These are phyloP conservation scores for Thamnophis sirtalis DNA, from an alignment of 2,113 vertebrate species.

Conservation along the genomic window DNA sequence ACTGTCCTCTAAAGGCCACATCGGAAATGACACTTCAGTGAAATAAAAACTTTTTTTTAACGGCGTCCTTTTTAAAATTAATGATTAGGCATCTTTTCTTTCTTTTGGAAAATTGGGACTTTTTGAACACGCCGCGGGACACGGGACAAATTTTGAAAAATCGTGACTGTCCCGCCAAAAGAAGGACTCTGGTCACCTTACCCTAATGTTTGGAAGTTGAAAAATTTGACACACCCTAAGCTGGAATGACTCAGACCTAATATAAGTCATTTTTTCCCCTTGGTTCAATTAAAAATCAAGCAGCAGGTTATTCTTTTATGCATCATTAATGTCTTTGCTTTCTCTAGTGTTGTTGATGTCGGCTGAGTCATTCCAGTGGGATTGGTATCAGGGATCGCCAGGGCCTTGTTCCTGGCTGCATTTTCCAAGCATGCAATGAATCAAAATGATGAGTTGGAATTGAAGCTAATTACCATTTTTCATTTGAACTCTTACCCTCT, in stretches of 20 bases:
- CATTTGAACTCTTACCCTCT: neutral
- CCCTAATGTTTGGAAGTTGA: no score
- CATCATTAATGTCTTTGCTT: conserved; percentile 20
- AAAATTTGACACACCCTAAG: no score
- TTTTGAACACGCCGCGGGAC: no score
- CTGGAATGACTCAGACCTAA: conserved; percentile 13
- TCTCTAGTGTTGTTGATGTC: neutral
- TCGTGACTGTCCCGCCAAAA: no score
- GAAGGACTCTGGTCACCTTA: no score
- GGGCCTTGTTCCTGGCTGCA: neutral
- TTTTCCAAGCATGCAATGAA: conserved; percentile 20
- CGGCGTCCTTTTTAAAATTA: no score
- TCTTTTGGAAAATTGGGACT: no score
- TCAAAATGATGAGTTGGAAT: neutral
- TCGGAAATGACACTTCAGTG: no score
- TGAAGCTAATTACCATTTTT: neutral
- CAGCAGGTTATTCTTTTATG: neutral
- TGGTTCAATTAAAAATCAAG: neutral
- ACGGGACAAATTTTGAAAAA: no score
- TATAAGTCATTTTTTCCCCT: neutral
- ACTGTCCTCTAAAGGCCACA: no score
- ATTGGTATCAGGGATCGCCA: neutral
- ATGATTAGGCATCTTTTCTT: no score
- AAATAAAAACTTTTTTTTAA: no score
- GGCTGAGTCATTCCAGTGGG: conserved; percentile 6